Percentiles rank a stretch among this genome's conserved stretches.
These are phyloP conservation scores for Megaceryle maxima DNA, from an alignment of 2,113 vertebrate species.

Conservation along the genomic window DNA sequence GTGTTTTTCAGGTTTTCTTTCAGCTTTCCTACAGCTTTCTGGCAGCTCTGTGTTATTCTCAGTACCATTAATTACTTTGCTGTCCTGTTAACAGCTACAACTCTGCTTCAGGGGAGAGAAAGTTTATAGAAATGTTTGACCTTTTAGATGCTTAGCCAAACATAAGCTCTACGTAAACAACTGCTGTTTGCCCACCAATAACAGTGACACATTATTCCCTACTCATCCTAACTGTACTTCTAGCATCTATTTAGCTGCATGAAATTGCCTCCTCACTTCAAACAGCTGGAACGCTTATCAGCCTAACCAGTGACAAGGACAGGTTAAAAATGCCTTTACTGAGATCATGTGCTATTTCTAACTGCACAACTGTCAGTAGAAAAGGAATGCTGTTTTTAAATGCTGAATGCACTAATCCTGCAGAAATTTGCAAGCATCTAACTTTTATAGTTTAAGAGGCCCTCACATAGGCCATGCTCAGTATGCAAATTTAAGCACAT, in stretches of 20 bases:
- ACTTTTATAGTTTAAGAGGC: not conserved
- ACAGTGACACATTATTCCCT: not conserved
- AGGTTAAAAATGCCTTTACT: not conserved
- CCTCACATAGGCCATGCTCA: not conserved
- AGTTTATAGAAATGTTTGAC: not conserved
- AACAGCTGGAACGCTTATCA: not conserved
- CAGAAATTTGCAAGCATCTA: not conserved
- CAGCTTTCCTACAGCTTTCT: not conserved
- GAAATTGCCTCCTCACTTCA: conserved; percentile 14
- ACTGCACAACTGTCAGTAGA: not conserved
- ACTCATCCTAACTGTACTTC: not conserved
- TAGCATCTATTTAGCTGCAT: not conserved
- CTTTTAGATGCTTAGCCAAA: not conserved
- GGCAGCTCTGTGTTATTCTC: not conserved
- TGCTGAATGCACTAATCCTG: not conserved
- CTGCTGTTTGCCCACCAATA: not conserved
- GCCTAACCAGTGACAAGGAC: not conserved
- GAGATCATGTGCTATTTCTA: not conserved
- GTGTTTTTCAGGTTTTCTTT: not conserved
- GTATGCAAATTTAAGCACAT: not conserved
- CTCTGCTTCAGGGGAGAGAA: not conserved
- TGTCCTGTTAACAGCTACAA: not conserved
- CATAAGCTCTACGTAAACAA: not conserved
- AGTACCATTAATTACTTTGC: not conserved
- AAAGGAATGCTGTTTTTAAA: not conserved